phyloP scores from a whole-genome alignment of 2,113 vertebrate genomes.

The Prunella himalayana region DNA sequence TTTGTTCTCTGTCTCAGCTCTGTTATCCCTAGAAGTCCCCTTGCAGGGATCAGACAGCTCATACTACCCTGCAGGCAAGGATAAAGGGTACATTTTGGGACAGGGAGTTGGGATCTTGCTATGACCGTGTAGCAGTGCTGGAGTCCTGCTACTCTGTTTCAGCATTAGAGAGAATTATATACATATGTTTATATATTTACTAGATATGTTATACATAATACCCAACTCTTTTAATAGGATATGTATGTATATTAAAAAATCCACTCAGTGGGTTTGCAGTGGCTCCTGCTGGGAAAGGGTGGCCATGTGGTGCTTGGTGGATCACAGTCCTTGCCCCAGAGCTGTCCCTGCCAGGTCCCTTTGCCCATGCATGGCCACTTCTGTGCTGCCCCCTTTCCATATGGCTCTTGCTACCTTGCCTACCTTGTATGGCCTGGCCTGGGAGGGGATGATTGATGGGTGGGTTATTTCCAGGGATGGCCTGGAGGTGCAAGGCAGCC shows the following conservation, averaged over 20 bases:
- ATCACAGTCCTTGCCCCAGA: not conserved
- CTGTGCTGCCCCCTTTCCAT: not conserved
- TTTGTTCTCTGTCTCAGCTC: not conserved
- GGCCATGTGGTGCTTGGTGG: not conserved
- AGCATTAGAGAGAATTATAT: not conserved
- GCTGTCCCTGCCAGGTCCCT: not conserved
- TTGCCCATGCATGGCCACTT: not conserved
- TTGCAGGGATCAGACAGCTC: not conserved
- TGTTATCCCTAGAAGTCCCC: not conserved
- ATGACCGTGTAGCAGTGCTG: not conserved
- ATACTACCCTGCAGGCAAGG: not conserved
- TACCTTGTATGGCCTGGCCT: slow-evolving; percentile 69
- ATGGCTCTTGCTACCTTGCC: not conserved
- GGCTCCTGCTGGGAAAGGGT: not conserved
- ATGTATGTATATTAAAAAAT: not conserved
- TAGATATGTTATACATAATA: not conserved
- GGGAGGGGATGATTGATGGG: slow-evolving; percentile 71
- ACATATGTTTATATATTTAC: not conserved
- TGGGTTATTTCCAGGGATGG: slow-evolving; percentile 75
- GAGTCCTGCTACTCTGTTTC: not conserved
- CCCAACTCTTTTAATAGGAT: fast-evolving
- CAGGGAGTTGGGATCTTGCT: not conserved
- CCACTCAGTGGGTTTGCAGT: not conserved
- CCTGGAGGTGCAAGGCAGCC: slow-evolving; percentile 73
- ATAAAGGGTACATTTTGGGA: not conserved